Conservation (phyloP, 2,888 invertebrate genomes). For the Artemia sinica region DNA sequence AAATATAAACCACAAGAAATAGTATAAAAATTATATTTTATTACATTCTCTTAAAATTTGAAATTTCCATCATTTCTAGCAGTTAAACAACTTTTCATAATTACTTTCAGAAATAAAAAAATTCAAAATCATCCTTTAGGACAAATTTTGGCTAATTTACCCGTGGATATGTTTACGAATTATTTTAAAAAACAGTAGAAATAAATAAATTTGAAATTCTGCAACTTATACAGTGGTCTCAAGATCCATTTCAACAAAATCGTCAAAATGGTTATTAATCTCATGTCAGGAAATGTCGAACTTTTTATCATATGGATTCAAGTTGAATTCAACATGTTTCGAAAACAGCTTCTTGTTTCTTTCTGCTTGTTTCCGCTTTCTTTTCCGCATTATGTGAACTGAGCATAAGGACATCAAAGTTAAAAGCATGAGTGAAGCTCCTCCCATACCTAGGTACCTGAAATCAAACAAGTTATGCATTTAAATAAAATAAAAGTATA, state of each 20-base stretch:
- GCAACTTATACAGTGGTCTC: conserved; percentile 28
- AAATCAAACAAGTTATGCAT: background rate
- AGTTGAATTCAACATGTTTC: conserved; percentile 2
- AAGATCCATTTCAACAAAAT: conserved; percentile 25
- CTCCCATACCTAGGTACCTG: conserved; percentile 10
- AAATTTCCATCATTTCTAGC: no score
- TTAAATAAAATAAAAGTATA: no score
- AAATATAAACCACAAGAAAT: no score
- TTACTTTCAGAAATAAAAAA: no score
- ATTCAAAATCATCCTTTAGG: no score
- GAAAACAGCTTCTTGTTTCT: conserved; percentile 5
- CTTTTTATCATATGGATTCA: conserved; percentile 10
- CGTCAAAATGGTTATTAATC: conserved; percentile 25
- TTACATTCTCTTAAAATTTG: no score
- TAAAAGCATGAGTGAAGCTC: conserved; percentile 10
- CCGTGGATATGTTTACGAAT: no score
- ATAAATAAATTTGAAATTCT: no score
- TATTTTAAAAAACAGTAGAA: no score
- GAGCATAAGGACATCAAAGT: conserved; percentile 3
- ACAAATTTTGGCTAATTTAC: no score
- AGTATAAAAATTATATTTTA: no score
- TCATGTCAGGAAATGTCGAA: conserved; percentile 14
- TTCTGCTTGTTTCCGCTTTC: conserved; percentile 8
- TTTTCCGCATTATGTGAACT: background rate
- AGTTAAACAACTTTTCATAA: no score